These are phyloP conservation scores for Cheilosia variabilis DNA, from an alignment of 2,888 invertebrate genomes.

Conservation along the genomic window DNA sequence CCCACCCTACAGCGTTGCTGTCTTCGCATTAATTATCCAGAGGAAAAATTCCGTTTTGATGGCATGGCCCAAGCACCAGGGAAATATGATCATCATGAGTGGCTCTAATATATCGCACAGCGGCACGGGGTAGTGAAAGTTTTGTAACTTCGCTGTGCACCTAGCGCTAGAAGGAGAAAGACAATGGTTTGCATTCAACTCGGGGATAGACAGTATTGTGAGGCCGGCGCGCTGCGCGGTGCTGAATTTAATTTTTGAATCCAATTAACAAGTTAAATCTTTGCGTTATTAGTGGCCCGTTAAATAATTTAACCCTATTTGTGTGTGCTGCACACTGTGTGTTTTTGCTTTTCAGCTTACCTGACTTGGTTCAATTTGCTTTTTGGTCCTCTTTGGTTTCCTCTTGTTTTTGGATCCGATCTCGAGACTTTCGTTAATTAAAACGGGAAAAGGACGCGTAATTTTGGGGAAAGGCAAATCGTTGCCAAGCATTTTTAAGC, in stretches of 20 bases:
- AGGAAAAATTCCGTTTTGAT: slow-evolving; percentile 52
- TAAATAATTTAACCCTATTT: slow-evolving; percentile 68
- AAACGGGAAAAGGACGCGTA: slow-evolving; percentile 29
- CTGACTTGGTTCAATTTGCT: slow-evolving; percentile 44
- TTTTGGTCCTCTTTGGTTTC: not conserved
- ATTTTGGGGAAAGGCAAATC: slow-evolving; percentile 53
- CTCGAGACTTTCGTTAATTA: slow-evolving; percentile 55
- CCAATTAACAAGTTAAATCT: slow-evolving; percentile 73
- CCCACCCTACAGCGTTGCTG: not conserved
- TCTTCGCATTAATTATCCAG: slow-evolving; percentile 61
- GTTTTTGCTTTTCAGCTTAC: slow-evolving; percentile 51
- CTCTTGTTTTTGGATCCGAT: slow-evolving; percentile 6
- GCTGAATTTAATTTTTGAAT: slow-evolving; percentile 64
- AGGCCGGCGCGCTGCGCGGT: too few species aligned
- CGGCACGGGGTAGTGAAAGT: slow-evolving; percentile 1
- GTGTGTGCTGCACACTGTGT: slow-evolving; percentile 13
- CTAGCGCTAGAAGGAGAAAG: slow-evolving; percentile 10
- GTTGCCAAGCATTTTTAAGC: slow-evolving; percentile 31
- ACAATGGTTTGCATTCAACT: slow-evolving; percentile 41
- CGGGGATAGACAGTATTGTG: not conserved
- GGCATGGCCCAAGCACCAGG: slow-evolving; percentile 42
- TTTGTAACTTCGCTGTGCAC: slow-evolving; percentile 10
- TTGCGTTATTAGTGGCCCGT: slow-evolving; percentile 69
- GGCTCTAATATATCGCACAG: slow-evolving; percentile 38
- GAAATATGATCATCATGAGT: slow-evolving; percentile 73